A percentile compares a stretch with the other conserved stretches of the same genome.
These are phyloP conservation scores for Sinella curviseta DNA, from an alignment of 1,140 invertebrate species.

Conservation along the genomic window DNA sequence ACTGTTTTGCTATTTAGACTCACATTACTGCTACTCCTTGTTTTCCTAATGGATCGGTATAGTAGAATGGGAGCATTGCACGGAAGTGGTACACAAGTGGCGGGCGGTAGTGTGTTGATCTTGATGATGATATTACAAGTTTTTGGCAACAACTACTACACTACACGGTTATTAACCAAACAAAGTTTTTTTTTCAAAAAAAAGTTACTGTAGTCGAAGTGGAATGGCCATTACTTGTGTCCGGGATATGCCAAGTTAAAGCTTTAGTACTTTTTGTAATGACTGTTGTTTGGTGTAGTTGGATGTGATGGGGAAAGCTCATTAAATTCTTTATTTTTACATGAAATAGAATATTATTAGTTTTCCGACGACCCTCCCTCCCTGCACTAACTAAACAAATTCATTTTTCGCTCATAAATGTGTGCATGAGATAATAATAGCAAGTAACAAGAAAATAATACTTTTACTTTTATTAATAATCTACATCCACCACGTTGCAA, in stretches of 20 bases:
- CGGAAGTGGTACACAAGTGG: not conserved
- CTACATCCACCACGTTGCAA: no score
- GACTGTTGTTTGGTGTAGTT: not conserved
- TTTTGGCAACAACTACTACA: not conserved
- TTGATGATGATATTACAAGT: not conserved
- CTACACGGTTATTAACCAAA: not conserved
- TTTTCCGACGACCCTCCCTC: no score
- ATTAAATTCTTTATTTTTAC: not conserved
- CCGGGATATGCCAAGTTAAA: not conserved
- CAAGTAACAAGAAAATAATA: no score
- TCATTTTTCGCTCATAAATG: no score
- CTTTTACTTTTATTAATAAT: no score
- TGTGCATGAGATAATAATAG: no score
- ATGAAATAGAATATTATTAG: slow-evolving; percentile 15
- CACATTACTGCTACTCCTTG: no score
- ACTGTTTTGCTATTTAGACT: no score
- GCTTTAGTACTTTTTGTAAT: not conserved
- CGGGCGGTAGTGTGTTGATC: not conserved
- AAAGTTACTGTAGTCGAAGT: not conserved
- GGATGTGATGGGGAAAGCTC: not conserved
- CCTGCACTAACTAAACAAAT: no score
- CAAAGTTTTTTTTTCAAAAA: not conserved
- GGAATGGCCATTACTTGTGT: no score
- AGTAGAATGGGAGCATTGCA: no score
- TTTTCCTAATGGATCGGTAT: no score